Percentiles rank a stretch among this genome's conserved stretches.
These are phyloP conservation scores for Pogonomyrmex barbatus DNA, from an alignment of 1,140 invertebrate genomes.

Conservation along the genomic window DNA sequence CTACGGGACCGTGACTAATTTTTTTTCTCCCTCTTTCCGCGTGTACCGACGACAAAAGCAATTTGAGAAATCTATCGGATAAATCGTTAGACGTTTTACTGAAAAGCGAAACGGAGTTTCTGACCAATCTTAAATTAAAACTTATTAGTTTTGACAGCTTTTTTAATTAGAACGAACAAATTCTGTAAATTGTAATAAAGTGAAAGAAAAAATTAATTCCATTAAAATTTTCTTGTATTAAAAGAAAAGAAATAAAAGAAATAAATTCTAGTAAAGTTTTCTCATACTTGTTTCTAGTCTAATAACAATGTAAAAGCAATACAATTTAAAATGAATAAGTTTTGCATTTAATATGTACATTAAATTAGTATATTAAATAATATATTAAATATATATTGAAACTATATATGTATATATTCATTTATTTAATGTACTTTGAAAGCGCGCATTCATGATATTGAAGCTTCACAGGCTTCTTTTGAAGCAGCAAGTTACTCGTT, in stretches of 20 bases:
- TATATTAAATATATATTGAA: constrained; percentile 19
- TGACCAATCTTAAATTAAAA: neutral
- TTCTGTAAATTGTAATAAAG: neutral
- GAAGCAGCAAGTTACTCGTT: constrained; percentile 26
- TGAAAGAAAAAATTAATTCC: neutral
- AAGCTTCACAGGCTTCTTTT: neutral
- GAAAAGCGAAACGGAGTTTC: neutral
- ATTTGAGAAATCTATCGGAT: neutral
- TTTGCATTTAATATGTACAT: neutral
- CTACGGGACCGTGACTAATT: neutral
- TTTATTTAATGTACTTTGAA: constrained; percentile 41
- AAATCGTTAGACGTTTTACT: neutral
- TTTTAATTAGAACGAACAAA: neutral
- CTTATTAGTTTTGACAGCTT: neutral
- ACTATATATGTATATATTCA: neutral
- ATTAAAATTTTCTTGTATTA: neutral
- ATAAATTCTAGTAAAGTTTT: neutral
- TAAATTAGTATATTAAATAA: neutral
- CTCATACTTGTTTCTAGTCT: neutral
- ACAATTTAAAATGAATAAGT: neutral
- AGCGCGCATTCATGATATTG: constrained; percentile 20
- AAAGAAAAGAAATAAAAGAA: too few relatives aligned
- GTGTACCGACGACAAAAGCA: neutral
- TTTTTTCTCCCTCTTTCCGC: neutral
- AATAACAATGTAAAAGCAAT: neutral